Evolutionary conservation across 2,888 invertebrate species (phyloP).

Genomic region (Drosophila sordidula): DNA sequence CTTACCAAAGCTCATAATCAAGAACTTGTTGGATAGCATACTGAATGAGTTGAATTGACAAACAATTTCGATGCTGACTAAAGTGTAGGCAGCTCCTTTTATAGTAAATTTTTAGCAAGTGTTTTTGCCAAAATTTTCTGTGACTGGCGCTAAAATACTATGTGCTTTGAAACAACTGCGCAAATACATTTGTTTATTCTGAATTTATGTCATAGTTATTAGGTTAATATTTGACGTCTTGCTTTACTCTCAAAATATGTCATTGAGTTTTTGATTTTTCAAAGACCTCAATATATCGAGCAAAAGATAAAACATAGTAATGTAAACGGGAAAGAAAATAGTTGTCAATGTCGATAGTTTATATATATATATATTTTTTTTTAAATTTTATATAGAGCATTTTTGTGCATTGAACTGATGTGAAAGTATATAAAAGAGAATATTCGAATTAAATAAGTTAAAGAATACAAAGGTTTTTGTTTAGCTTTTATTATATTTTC

Average conservation of each 20-base stretch:
- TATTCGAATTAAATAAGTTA: too few relatives aligned
- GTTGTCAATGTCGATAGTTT: too few relatives aligned
- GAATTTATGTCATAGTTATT: slow-evolving; percentile 20
- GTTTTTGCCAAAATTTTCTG: slow-evolving; percentile 17
- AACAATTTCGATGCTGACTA: slow-evolving; percentile 38
- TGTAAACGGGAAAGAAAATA: too few relatives aligned
- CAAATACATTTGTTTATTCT: slow-evolving; percentile 37
- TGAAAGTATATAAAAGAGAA: too few relatives aligned
- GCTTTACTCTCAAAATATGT: background rate
- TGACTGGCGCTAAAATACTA: slow-evolving; percentile 16
- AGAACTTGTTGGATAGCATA: slow-evolving; percentile 61
- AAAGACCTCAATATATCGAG: background rate
- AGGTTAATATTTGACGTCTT: slow-evolving; percentile 4
- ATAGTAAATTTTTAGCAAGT: slow-evolving; percentile 41
- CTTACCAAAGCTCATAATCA: slow-evolving; percentile 65
- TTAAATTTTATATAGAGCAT: too few relatives aligned
- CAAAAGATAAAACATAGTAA: background rate
- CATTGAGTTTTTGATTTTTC: background rate
- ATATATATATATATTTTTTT: too few relatives aligned
- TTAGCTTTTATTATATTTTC: background rate
- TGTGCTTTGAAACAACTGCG: slow-evolving; percentile 46
- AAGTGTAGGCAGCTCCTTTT: slow-evolving; percentile 40
- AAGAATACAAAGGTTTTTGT: too few relatives aligned
- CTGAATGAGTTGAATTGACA: slow-evolving; percentile 29
- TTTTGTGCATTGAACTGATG: too few relatives aligned